These are phyloP conservation scores for Allolobophora icterica DNA, from an alignment of 2,888 invertebrate genomes.

Conservation along the genomic window DNA sequence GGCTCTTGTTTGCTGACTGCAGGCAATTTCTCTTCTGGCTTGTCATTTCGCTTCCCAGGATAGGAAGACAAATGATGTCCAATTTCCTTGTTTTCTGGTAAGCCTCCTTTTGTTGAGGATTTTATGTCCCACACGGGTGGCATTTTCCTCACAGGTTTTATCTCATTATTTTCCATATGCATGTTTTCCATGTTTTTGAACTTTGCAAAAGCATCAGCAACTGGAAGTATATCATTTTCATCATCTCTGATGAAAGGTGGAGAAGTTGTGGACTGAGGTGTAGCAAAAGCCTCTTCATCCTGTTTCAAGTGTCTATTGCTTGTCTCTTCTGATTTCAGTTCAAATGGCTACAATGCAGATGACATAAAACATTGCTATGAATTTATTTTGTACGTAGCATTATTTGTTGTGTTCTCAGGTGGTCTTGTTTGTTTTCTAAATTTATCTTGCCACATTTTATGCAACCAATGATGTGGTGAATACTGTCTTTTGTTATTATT, in stretches of 20 bases:
- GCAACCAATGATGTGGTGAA: no score
- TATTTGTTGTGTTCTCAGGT: no score
- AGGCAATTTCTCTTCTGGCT: background rate
- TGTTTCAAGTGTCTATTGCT: background rate
- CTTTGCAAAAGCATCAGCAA: slow-evolving; percentile 3
- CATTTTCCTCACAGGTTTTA: background rate
- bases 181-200: background rate
- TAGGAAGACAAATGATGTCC: background rate
- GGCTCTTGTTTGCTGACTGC: background rate
- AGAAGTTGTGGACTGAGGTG: background rate
- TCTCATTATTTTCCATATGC: background rate
- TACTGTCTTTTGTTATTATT: no score
- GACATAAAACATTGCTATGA: background rate
- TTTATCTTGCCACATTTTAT: no score
- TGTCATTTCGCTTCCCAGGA: background rate
- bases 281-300: background rate
- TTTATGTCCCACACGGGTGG: background rate
- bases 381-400: background rate
- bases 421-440: no score
- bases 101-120: background rate
- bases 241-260: background rate
- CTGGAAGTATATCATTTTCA: background rate
- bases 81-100: background rate
- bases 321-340: background rate
- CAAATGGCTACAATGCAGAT: background rate